Evolutionary conservation across 2,888 invertebrate species (phyloP).

Genomic region (Andrena camellia): DNA sequence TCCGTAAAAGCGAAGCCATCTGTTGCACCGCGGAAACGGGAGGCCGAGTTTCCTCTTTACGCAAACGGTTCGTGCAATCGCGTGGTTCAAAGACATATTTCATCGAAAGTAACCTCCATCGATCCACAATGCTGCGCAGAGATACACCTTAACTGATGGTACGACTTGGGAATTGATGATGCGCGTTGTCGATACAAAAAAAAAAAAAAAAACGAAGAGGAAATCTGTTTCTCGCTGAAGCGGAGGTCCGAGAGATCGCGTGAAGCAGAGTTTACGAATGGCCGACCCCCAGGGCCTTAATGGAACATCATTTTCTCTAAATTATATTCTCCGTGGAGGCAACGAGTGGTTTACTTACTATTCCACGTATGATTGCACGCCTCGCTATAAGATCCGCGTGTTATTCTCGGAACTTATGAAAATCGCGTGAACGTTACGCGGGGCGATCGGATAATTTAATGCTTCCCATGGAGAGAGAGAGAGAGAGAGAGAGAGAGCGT

Average conservation of each 20-base stretch:
- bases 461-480: neutral
- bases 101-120: neutral
- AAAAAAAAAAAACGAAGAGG: too few species aligned
- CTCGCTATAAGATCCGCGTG: neutral
- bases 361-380: conserved; percentile 2
- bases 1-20: conserved; percentile 69
- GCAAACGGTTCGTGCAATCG: neutral
- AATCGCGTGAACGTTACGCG: conserved; percentile 11
- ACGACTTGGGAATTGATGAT: too few species aligned
- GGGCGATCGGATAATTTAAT: conserved; percentile 9
- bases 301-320: too few species aligned
- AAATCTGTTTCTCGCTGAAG: too few species aligned
- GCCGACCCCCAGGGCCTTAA: too few species aligned
- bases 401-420: conserved; percentile 25
- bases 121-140: neutral
- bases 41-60: conserved; percentile 34
- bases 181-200: too few species aligned
- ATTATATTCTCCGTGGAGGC: too few species aligned
- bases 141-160: neutral
- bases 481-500: neutral
- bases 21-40: conserved; percentile 52
- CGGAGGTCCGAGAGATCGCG: too few species aligned
- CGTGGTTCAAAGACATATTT: conserved; percentile 24
- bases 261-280: too few species aligned
- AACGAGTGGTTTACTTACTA: too few species aligned